Evolutionary conservation across 2,797 vertebrate genomes (phyloP).

Genomic region (Austrolebias charrua): DNA sequence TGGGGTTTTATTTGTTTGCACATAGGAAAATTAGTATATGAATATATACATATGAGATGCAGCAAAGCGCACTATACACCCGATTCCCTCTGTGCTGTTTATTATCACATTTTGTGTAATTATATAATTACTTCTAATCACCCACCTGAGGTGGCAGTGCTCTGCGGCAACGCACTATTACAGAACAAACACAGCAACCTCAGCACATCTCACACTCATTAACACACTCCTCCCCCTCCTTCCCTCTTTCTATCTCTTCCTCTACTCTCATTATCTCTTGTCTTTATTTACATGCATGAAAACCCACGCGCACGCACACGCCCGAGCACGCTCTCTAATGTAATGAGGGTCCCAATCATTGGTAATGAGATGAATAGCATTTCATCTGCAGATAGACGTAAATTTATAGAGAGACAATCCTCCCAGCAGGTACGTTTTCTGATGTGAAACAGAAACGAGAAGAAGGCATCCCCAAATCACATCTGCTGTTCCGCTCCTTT

Average conservation of each 20-base stretch:
- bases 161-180: conserved; percentile 77
- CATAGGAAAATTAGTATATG: conserved; percentile 38
- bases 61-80: conserved; percentile 67
- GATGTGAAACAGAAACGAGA: conserved; percentile 64
- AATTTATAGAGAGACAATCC: conserved; percentile 59
- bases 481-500: conserved; percentile 61
- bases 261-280: conserved; percentile 72
- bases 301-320: conserved; percentile 62
- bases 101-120: conserved; percentile 86
- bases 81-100: conserved; percentile 82
- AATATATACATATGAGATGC: conserved; percentile 34
- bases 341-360: conserved; percentile 71
- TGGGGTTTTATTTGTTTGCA: conserved; percentile 54
- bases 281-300: conserved; percentile 77
- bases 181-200: conserved; percentile 79
- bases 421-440: conserved; percentile 67
- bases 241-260: conserved; percentile 47
- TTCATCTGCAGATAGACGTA: conserved; percentile 50
- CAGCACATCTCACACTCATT: conserved; percentile 78
- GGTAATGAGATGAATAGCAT: conserved; percentile 70
- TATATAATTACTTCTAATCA: conserved; percentile 86
- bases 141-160: conserved; percentile 83
- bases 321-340: conserved; percentile 48
- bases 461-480: conserved; percentile 68
- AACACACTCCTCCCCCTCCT: conserved; percentile 68